These are phyloP conservation scores for Dione juno DNA, from an alignment of 2,888 invertebrate genomes.

Conservation along the genomic window DNA sequence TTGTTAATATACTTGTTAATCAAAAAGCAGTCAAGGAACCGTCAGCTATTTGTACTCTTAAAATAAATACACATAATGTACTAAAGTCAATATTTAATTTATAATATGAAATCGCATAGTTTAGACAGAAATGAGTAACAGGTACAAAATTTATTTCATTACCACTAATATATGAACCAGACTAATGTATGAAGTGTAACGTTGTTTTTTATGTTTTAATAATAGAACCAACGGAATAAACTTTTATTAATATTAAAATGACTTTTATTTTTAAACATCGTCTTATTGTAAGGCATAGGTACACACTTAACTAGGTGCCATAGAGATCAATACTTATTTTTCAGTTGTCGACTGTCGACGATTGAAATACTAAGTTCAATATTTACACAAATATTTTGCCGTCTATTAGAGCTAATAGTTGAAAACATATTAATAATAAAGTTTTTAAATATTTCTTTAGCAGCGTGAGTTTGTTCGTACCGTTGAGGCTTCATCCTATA, in stretches of 20 bases:
- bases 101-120: background rate
- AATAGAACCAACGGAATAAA: slow-evolving; percentile 30
- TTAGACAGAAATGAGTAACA: slow-evolving; percentile 1
- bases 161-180: too few species aligned
- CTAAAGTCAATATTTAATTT: slow-evolving; percentile 22
- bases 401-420: too few species aligned
- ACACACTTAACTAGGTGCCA: too few species aligned
- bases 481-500: too few species aligned
- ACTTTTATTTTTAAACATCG: background rate
- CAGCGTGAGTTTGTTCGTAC: too few species aligned
- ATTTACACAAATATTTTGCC: too few species aligned
- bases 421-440: too few species aligned
- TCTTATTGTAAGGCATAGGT: too few species aligned
- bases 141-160: slow-evolving; percentile 26
- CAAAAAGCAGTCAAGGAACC: background rate
- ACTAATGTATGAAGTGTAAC: slow-evolving; percentile 39
- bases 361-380: too few species aligned
- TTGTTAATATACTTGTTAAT: background rate
- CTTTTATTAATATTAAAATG: slow-evolving; percentile 20
- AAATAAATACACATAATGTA: background rate
- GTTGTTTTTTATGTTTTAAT: slow-evolving; percentile 42
- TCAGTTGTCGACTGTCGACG: too few species aligned
- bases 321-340: too few species aligned
- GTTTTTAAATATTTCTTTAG: too few species aligned
- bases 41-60: background rate